phyloP scores from a whole-genome alignment of 2,888 invertebrate genomes.

The Philereme transversata region DNA sequence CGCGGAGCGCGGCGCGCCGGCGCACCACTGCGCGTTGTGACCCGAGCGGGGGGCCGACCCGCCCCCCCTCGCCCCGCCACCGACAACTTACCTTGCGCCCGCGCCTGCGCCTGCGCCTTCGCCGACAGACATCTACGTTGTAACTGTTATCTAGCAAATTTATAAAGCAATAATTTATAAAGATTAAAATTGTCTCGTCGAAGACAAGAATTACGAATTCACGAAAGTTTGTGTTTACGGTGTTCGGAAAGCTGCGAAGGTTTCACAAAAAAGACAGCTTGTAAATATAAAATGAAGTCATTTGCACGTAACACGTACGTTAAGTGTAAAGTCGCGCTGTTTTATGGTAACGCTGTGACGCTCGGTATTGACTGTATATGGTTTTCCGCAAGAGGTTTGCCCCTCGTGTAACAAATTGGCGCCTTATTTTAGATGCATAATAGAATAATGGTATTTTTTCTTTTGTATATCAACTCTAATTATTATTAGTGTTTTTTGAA shows the following conservation, averaged over 20 bases:
- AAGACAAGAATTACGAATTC: background rate
- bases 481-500: too few species aligned
- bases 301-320: background rate
- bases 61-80: too few species aligned
- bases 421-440: background rate
- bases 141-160: background rate
- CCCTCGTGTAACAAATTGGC: background rate
- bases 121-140: background rate
- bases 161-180: background rate
- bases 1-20: conserved; percentile 67
- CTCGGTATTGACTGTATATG: background rate
- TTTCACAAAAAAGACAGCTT: background rate
- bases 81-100: too few species aligned
- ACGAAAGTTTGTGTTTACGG: background rate
- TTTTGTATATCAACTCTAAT: too few species aligned
- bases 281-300: background rate
- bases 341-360: background rate
- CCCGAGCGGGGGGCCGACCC: background rate
- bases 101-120: background rate
- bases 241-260: background rate
- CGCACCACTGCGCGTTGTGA: conserved; percentile 31
- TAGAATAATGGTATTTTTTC: too few species aligned
- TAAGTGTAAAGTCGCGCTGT: background rate
- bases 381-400: background rate
- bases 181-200: background rate